Evolutionary conservation across 2,797 vertebrate species (phyloP).

Genomic region (Pitangus sulphuratus): DNA sequence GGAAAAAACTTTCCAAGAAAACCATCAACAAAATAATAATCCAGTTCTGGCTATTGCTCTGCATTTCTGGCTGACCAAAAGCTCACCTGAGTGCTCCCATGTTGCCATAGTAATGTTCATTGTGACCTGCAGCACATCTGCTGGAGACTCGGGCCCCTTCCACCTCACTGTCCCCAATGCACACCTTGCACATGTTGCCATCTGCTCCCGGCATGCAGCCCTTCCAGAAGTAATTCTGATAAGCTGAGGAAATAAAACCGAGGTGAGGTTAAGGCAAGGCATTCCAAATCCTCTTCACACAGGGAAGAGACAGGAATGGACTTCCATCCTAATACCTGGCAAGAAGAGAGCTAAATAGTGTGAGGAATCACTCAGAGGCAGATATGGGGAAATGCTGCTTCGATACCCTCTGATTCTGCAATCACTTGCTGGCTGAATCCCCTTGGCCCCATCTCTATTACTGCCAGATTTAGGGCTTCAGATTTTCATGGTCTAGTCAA

Average conservation of each 20-base stretch:
- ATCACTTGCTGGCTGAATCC: background rate
- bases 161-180: slow-evolving; percentile 84
- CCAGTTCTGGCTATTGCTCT: background rate
- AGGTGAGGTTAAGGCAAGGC: background rate
- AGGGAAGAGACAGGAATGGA: background rate
- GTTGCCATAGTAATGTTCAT: slow-evolving; percentile 91
- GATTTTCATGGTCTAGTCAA: background rate
- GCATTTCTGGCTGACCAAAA: background rate
- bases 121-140: slow-evolving; percentile 87
- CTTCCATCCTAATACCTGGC: background rate
- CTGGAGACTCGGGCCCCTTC: slow-evolving; percentile 74
- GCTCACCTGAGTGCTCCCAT: slow-evolving; percentile 87
- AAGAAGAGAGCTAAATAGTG: background rate
- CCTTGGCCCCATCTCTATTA: background rate
- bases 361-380: background rate
- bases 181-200: slow-evolving; percentile 89
- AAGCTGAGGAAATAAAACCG: slow-evolving; percentile 72
- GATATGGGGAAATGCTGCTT: background rate
- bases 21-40: background rate
- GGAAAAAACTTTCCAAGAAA: background rate
- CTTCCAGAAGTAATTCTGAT: slow-evolving; percentile 88
- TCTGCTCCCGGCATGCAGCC: slow-evolving; percentile 89
- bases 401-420: background rate
- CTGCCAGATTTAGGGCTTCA: background rate
- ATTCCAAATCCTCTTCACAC: background rate